These are phyloP conservation scores for Scelioninae gen. 2 DNA, from an alignment of 2,888 invertebrate genomes.

Conservation along the genomic window DNA sequence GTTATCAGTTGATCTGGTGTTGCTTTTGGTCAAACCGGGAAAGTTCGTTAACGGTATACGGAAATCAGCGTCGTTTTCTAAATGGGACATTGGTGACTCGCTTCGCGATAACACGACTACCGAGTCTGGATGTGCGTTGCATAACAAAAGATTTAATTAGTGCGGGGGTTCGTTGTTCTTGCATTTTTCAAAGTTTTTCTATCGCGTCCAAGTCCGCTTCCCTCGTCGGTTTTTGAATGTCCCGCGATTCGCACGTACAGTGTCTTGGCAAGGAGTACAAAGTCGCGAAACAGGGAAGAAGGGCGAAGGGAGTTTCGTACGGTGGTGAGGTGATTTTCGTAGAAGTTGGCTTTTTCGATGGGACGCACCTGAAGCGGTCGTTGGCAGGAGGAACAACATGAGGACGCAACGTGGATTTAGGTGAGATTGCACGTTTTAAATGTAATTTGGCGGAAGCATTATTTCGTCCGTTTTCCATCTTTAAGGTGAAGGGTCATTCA, in stretches of 20 bases:
- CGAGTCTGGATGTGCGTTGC: conserved; percentile 31
- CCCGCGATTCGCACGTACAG: no score
- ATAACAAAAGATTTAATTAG: conserved; percentile 44
- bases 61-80: conserved; percentile 49
- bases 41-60: conserved; percentile 55
- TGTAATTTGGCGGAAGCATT: no score
- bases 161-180: conserved; percentile 20
- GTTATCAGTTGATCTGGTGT: conserved; percentile 53
- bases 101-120: conserved; percentile 38
- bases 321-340: conserved; percentile 1
- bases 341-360: conserved; percentile 18
- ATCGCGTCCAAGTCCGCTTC: no score
- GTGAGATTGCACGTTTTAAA: no score
- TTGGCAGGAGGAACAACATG: conserved; percentile 16
- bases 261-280: no score
- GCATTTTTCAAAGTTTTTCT: conserved; percentile 22
- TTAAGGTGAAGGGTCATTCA: no score
- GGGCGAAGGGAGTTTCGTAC: no score
- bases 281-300: no score
- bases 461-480: no score
- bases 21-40: conserved; percentile 54
- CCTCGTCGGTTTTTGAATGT: no score
- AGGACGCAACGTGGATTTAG: conserved; percentile 49
- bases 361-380: conserved; percentile 19
- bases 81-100: conserved; percentile 45